These are phyloP conservation scores for Triplophysa yarkandensis DNA, from an alignment of 2,797 vertebrate genomes.

Conservation along the genomic window DNA sequence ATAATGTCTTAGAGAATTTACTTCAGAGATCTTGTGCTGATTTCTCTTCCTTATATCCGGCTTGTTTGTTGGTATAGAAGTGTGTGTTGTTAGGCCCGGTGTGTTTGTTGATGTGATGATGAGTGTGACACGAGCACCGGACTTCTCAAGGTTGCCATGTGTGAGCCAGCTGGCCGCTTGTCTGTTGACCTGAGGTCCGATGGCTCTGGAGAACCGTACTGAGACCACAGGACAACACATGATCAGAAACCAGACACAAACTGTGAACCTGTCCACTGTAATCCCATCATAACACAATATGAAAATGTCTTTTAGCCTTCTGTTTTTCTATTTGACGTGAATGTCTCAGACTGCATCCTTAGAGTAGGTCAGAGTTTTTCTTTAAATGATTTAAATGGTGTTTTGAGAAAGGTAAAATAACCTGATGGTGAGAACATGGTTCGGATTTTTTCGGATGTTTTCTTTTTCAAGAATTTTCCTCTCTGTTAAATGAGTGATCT, in stretches of 20 bases:
- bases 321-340: background rate
- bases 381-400: too few species aligned
- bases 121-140: conserved; percentile 7
- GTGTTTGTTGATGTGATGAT: conserved; percentile 5
- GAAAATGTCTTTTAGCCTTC: background rate
- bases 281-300: background rate
- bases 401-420: too few species aligned
- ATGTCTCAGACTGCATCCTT: background rate
- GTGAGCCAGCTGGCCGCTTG: conserved; percentile 26
- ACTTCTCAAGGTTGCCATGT: conserved; percentile 11
- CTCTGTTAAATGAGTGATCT: background rate
- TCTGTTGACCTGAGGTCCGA: conserved; percentile 16
- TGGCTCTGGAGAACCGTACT: background rate
- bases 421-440: too few species aligned
- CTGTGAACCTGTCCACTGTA: background rate
- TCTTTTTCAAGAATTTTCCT: too few species aligned
- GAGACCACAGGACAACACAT: background rate
- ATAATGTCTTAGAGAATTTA: too few species aligned
- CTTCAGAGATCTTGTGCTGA: too few species aligned
- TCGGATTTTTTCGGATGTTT: too few species aligned
- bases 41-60: too few species aligned
- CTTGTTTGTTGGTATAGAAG: too few species aligned
- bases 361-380: too few species aligned
- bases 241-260: background rate
- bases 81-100: too few species aligned